Base-by-base conservation (phyloP, 1,140 invertebrate genomes). In the Sycobia sp. region DNA sequence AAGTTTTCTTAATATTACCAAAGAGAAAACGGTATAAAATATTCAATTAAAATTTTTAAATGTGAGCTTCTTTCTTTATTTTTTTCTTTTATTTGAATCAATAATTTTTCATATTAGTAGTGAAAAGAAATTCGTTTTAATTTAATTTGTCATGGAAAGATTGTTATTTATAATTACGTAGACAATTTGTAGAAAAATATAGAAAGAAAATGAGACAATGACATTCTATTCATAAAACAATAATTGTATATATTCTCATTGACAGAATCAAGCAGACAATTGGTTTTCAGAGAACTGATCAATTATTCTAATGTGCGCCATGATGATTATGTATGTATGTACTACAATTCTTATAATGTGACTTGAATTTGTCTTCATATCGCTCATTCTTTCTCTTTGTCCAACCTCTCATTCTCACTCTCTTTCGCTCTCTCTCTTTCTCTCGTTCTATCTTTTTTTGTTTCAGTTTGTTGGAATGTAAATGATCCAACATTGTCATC, bases 261-360 rank as follows among this genome's bases (percentile, higher is more conserved):
- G 4, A 22, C 3, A 43, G 16, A 3, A 38, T 22, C 16, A 13
- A 51, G n/a, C 11, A 18, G 22, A 43, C 25, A 9, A 59, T 51
- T 51, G 47, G 47, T 51, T 60, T 51, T 51, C 14, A 51, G 22
- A 51, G 25, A 54, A 54, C 38, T 46, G 27, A 62, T 54, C 58
- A 14, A 61, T 53, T 38, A 54, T 38, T 25, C 29, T 22, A 25
- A 29, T 36, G 20, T 54, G 16, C 13, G 3, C 18, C 1, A 16
- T 41, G 16, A 51, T 47, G 3, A 47, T n/a, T 11, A 58, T 51
- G 36, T 18, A 25, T 54, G 22, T 44, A 32, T 41, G 23, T 41
- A 46, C 9, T 39, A 39, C 20, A 14, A 47, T 36, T 53, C 14
- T 55, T 55, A 38, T 10, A 20, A 41, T 49, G 36, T 62, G 36